Percentiles rank a stretch among this genome's conserved stretches.
These are phyloP conservation scores for Drepana falcataria DNA, from an alignment of 2,888 invertebrate genomes.

Conservation along the genomic window DNA sequence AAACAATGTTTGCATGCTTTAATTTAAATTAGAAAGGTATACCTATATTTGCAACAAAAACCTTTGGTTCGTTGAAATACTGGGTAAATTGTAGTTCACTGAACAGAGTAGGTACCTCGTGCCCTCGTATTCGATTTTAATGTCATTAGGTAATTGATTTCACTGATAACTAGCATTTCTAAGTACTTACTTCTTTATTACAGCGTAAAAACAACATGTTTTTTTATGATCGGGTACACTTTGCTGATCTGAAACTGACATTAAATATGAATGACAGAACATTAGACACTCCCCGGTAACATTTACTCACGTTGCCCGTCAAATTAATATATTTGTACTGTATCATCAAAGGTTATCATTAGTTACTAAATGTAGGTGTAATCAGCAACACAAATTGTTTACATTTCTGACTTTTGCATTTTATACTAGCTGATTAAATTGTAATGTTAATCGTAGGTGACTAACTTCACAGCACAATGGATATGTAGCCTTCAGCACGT, in stretches of 20 bases:
- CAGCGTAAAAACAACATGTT: too few relatives aligned
- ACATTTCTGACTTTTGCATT: neutral
- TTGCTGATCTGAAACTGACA: too few relatives aligned
- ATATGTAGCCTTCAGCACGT: constrained; percentile 5
- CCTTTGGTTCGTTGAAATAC: too few relatives aligned
- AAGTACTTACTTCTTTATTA: too few relatives aligned
- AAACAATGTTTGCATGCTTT: neutral
- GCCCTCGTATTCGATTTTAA: too few relatives aligned
- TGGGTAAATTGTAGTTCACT: too few relatives aligned
- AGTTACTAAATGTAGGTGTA: neutral
- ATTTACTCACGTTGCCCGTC: neutral
- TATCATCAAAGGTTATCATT: neutral
- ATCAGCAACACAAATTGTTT: neutral
- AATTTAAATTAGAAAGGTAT: neutral
- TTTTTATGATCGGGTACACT: too few relatives aligned
- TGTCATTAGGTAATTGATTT: too few relatives aligned
- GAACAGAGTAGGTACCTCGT: too few relatives aligned
- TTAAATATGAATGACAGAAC: too few relatives aligned
- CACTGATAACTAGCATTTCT: too few relatives aligned
- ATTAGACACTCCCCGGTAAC: neutral
- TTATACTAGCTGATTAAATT: neutral
- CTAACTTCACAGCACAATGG: neutral
- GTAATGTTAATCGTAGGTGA: neutral
- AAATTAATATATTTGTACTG: neutral
- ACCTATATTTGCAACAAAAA: neutral